Base-by-base conservation (phyloP, 2,113 vertebrate genomes). In the Sphyrna mokarran region DNA sequence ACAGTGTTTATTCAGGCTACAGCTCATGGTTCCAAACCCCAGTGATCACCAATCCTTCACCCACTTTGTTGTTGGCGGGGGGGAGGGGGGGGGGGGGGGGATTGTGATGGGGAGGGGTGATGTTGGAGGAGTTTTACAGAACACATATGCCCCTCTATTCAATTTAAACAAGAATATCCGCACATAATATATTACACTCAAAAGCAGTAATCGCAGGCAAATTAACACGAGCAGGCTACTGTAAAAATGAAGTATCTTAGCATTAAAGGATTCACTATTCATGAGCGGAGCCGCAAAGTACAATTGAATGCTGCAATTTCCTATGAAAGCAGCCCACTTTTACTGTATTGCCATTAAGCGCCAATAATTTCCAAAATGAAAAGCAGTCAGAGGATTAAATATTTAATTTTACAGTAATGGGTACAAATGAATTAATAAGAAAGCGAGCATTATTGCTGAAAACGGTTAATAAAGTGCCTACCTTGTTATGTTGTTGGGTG, bases 1-100 rank as follows among this genome's bases (percentile, higher is more conserved):
- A 98, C 96, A 96, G 97, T 97, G 98, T 98, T 97, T 97, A 97
- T 97, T 97, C 97, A 98, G 97, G 97, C 97, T 97, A 96, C 97
- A 96, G 37, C 97, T 97, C 97, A 96, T 97, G 69, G 94, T 95
- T 95, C 94, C 94, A 95, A 76, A 95, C 70, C 95, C 72, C 95
- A 93, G 96, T 97, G 97, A 97, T 96, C 96, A 96, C 95, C 96
- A 96, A 97, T 97, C 96, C 96, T 85, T 95, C 68, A 72, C 94
- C 94, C 94, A 43, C 40, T 72, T 95, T 72, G 43, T 54, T 95
- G 94, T 95, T 43, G 66, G 1, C 0, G 66, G 66, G 20, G 20
- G n/a, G 63, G 85, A 3, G 33, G 78, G 78, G 80, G 3, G 5
- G n/a, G 80, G n/a, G n/a, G 80, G n/a, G 26, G 37, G n/a, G 37